Conservation (phyloP, 2,888 invertebrate genomes). For the Ferrisia virgata region DNA sequence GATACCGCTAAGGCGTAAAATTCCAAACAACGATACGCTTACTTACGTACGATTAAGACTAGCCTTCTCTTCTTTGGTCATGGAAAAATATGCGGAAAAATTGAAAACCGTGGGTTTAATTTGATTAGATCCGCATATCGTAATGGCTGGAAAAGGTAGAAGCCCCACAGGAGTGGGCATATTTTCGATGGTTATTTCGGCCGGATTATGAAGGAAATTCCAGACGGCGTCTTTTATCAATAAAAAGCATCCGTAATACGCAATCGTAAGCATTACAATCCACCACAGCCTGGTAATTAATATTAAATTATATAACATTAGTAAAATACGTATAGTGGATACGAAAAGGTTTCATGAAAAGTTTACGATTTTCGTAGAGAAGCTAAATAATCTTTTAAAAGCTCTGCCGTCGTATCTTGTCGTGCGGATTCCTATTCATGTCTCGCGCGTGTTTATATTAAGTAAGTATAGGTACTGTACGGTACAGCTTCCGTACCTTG, state of each 20-base stretch:
- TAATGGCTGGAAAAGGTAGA: slow-evolving; percentile 44
- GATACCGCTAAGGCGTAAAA: too few relatives aligned
- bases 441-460: neutral
- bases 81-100: slow-evolving; percentile 6
- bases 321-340: neutral
- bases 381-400: slow-evolving; percentile 1
- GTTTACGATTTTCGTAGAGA: neutral
- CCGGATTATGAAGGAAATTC: slow-evolving; percentile 34
- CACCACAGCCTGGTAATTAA: slow-evolving; percentile 14
- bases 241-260: slow-evolving; percentile 29
- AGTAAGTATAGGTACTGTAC: too few relatives aligned
- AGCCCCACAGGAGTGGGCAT: slow-evolving; percentile 32
- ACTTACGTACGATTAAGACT: slow-evolving; percentile 33
- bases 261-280: neutral
- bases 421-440: neutral
- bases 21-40: neutral
- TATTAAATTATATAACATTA: neutral
- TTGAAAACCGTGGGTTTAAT: slow-evolving; percentile 40
- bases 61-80: neutral
- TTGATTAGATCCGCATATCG: slow-evolving; percentile 40
- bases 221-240: slow-evolving; percentile 26
- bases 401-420: neutral
- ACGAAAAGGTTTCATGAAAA: neutral
- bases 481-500: neutral
- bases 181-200: slow-evolving; percentile 35